Evolutionary conservation across 2,797 vertebrate species (phyloP), one percentile per base, ranked within the genome.

Genomic region (Enteromius viviparus): DNA sequence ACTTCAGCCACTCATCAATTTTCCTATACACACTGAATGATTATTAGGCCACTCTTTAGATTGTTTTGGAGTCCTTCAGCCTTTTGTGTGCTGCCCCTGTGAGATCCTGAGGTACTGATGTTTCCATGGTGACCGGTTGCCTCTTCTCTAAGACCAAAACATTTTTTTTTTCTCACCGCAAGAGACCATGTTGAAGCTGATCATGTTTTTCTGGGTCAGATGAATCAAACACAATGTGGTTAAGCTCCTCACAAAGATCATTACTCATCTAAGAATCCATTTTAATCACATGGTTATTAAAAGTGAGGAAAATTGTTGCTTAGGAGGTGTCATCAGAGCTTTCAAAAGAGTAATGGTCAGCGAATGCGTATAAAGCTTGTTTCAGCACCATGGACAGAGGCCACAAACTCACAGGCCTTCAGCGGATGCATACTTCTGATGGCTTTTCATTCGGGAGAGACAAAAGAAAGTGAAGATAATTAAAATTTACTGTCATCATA

Each of bases 171-270:
- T n/a, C 49, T 79, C 75, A n/a, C 34, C 53, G 53, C 70, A 32
- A 80, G 62, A 85, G 71, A 75, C 82, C 26, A 40, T 77, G 77
- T 78, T 77, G 49, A 53, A 80, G n/a, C 84, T 88, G 84, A 88
- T 87, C 78, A 80, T 88, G 87, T 87, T 88, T 88, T 88, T 88
- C 82, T 88, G 84, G 87, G 87, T 88, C 85, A 88, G 83, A 81
- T 84, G 82, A 87, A 78, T 87, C 76, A 84, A 81, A 82, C 60
- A 84, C 60, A 85, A 87, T 82, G 58, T 26, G 75, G 49, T 83
- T 51, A 81, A 84, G 74, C 69, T 76, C 34, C 32, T 82, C 58
- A 71, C 42, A 78, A 47, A 84, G 79, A 80, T 79, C 68, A 76
- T 80, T 80, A 82, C 66, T 88, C 65, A 84, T 55, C 78, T 71